Conservation (phyloP, 2,113 vertebrate genomes). For the Neotoma lepida region DNA sequence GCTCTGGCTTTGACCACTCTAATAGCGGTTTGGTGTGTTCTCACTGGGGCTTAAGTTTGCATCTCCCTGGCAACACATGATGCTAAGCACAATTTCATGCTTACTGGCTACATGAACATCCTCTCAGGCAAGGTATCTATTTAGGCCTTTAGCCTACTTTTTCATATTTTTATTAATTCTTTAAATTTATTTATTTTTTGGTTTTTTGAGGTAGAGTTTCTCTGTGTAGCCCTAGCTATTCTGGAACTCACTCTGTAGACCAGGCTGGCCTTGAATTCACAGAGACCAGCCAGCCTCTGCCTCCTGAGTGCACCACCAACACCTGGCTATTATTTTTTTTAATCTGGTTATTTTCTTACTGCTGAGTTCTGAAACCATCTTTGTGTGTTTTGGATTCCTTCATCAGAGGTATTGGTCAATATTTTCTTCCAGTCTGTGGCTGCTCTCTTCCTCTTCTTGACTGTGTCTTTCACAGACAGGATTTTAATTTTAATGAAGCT, state of each 20-base stretch:
- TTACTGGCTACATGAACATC: background rate
- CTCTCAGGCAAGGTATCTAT: background rate
- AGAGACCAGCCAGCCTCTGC: no score
- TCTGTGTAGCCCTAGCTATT: background rate
- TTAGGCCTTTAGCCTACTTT: background rate
- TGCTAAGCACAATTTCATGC: background rate
- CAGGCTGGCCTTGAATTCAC: background rate
- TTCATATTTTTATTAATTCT: background rate
- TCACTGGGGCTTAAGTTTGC: background rate
- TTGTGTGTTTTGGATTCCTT: background rate
- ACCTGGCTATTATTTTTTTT: background rate
- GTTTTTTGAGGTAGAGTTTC: background rate
- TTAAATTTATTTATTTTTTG: background rate
- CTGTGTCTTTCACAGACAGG: background rate
- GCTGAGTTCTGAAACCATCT: constrained; percentile 9
- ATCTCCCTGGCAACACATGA: background rate
- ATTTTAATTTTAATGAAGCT: background rate
- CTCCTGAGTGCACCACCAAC: background rate
- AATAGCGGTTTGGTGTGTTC: background rate
- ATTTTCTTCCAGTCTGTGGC: background rate
- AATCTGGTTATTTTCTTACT: background rate
- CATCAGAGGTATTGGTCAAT: background rate
- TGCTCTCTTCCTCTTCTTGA: background rate
- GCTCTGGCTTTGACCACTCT: background rate
- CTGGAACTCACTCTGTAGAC: background rate